A percentile compares a stretch with the other conserved stretches of the same genome.
Conservation (phyloP, 2,888 invertebrate genomes). For the Drosophila tripunctata region DNA sequence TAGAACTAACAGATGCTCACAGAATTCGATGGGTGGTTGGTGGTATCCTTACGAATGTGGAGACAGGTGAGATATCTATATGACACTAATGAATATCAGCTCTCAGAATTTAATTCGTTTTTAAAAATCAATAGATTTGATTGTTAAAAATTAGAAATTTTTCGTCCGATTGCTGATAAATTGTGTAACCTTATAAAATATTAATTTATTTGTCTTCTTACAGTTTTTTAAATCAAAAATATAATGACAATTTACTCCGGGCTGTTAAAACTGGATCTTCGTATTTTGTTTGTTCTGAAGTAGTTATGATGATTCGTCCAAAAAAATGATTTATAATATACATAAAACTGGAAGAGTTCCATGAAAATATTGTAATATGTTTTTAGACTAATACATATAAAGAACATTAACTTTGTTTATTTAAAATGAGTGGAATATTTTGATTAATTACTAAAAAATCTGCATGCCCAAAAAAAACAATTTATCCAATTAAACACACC, state of each 20-base stretch:
- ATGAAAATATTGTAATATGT: no score
- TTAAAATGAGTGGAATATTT: not conserved
- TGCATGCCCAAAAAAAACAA: no score
- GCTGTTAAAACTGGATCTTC: not conserved
- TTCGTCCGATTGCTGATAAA: no score
- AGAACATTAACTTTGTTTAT: no score
- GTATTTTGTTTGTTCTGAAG: not conserved
- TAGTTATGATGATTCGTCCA: slow-evolving; percentile 11
- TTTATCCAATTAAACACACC: slow-evolving; percentile 35
- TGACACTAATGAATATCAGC: no score
- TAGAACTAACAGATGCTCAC: not conserved
- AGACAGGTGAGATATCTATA: not conserved
- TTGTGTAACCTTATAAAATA: no score
- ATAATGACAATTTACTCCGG: not conserved
- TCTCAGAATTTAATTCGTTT: no score
- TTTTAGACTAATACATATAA: no score
- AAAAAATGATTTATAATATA: no score
- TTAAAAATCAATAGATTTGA: no score
- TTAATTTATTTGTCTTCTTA: not conserved
- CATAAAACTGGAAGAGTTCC: no score
- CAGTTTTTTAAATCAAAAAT: slow-evolving; percentile 8
- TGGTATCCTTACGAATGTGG: accelerated
- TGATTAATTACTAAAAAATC: not conserved
- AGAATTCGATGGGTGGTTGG: not conserved
- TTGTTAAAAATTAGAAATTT: no score